Conservation (phyloP, 2,888 invertebrate species). For the Hipparchia sbordonii region DNA sequence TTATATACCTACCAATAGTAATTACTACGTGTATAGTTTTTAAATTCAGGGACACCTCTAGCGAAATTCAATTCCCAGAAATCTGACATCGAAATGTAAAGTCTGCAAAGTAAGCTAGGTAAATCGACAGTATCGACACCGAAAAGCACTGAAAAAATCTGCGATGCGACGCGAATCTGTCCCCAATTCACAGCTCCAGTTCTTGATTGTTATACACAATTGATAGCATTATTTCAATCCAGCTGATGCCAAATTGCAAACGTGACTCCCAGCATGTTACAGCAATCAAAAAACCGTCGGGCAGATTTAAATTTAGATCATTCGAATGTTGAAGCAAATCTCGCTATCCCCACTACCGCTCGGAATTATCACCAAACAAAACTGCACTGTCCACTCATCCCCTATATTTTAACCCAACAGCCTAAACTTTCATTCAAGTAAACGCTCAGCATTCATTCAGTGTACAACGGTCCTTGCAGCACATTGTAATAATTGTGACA, state of each 20-base stretch:
- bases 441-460: neutral
- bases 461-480: neutral
- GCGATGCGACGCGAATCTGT: no score
- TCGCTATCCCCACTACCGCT: slow-evolving; percentile 1
- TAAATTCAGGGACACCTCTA: no score
- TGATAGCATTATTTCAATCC: neutral
- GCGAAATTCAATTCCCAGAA: no score
- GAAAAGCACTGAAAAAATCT: no score
- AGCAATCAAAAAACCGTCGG: neutral
- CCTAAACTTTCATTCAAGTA: neutral
- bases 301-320: slow-evolving; percentile 12
- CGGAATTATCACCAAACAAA: neutral
- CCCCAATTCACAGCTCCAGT: no score
- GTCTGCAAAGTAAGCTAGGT: no score
- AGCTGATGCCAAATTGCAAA: slow-evolving; percentile 9
- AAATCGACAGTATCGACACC: no score
- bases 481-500: no score
- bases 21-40: no score
- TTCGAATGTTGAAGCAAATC: neutral
- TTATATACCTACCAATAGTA: no score
- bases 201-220: neutral
- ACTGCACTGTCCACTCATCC: neutral
- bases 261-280: slow-evolving; percentile 5
- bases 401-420: neutral
- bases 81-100: no score